These are phyloP conservation scores for Microcebus griseorufus DNA, from an alignment of 2,113 vertebrate genomes.

Conservation along the genomic window DNA sequence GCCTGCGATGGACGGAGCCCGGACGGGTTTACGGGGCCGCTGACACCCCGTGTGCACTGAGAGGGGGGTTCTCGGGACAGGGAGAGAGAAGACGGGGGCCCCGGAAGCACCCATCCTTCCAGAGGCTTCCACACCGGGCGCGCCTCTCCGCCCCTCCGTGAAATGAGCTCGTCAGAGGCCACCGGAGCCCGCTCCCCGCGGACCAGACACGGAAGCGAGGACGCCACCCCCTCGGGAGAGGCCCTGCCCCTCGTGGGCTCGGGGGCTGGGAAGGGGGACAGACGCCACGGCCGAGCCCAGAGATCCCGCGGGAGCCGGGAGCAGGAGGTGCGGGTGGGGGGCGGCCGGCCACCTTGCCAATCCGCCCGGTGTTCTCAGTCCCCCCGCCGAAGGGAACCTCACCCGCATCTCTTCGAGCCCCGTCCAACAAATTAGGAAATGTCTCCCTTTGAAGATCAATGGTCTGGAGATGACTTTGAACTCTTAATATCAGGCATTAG, in stretches of 20 bases:
- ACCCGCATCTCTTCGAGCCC: neutral
- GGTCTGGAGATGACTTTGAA: conserved; percentile 72
- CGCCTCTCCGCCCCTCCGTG: neutral
- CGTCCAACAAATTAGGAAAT: conserved; percentile 65
- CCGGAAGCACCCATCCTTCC: conserved; percentile 41
- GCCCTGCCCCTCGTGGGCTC: neutral
- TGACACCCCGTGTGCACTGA: conserved; percentile 67
- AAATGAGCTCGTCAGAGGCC: neutral
- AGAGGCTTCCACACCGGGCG: fast-evolving
- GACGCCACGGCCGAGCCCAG: neutral
- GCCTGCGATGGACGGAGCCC: conserved; percentile 67
- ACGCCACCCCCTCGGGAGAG: neutral
- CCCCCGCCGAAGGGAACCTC: neutral
- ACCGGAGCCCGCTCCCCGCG: neutral
- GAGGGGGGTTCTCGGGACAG: conserved; percentile 40
- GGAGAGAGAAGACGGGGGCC: conserved; percentile 45
- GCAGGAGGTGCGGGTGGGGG: fast-evolving
- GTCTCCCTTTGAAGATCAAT: conserved; percentile 78
- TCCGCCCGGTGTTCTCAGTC: neutral
- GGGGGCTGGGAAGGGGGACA: fast-evolving
- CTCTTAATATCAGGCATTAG: conserved; percentile 77
- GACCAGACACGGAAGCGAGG: neutral
- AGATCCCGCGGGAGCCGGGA: neutral
- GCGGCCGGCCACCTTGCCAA: neutral
- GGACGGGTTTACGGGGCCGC: conserved; percentile 50